Evolutionary conservation across 2,888 invertebrate genomes (phyloP).

Genomic region (Microctonus brassicae): DNA sequence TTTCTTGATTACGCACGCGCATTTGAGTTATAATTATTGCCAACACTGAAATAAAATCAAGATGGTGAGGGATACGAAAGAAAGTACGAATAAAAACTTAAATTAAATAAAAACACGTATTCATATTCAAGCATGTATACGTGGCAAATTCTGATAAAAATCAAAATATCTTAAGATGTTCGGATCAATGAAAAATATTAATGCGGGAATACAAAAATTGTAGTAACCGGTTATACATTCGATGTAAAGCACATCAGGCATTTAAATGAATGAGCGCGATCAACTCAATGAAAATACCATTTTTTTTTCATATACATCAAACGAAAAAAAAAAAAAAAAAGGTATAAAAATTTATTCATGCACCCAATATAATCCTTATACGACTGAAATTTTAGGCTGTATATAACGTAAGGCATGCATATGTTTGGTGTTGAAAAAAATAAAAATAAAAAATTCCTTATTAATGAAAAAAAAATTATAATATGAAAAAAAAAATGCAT

Average conservation of each 20-base stretch:
- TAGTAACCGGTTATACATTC: constrained; percentile 8
- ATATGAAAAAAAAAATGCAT: constrained; percentile 60
- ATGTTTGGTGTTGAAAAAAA: constrained; percentile 67
- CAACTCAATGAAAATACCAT: constrained; percentile 26
- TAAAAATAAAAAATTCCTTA: constrained; percentile 57
- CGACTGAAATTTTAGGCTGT: constrained; percentile 69
- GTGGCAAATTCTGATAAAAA: constrained; percentile 26
- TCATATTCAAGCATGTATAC: constrained; percentile 21
- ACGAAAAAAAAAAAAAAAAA: constrained; percentile 42
- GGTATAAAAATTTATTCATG: constrained; percentile 43
- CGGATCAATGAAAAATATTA: background rate
- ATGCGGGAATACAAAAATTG: constrained; percentile 29
- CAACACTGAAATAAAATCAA: constrained; percentile 36
- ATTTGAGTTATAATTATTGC: constrained; percentile 38
- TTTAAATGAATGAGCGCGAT: constrained; percentile 16
- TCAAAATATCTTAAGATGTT: constrained; percentile 24
- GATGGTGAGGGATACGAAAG: constrained; percentile 16
- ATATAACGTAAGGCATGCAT: constrained; percentile 69
- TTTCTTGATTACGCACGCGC: constrained; percentile 25
- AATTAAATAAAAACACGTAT: constrained; percentile 32
- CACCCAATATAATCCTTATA: constrained; percentile 60
- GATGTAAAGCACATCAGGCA: constrained; percentile 26
- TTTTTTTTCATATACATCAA: constrained; percentile 28
- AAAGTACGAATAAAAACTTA: constrained; percentile 24
- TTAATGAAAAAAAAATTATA: constrained; percentile 55